phyloP scores from a whole-genome alignment of 2,797 vertebrate genomes.

The Thripadectes ignobilis region DNA sequence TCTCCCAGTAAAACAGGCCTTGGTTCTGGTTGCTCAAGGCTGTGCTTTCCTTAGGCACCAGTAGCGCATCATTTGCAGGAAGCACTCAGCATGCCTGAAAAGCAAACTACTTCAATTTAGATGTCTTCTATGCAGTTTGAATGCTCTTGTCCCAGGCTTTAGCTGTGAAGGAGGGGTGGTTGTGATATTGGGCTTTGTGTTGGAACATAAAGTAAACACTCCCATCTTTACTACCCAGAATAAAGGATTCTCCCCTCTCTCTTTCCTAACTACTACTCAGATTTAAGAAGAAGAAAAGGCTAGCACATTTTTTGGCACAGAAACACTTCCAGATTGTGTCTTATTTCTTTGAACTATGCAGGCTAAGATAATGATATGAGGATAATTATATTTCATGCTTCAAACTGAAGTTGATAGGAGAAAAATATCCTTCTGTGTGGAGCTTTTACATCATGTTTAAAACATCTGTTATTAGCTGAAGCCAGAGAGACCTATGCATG shows the following conservation, averaged over 20 bases:
- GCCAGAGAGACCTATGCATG: conserved; percentile 57
- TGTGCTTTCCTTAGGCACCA: not conserved
- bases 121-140: not conserved
- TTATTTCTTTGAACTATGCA: conserved; percentile 78
- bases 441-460: conserved; percentile 56
- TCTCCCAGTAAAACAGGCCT: not conserved
- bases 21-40: not conserved
- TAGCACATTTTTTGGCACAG: conserved; percentile 79
- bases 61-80: not conserved
- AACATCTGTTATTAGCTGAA: conserved; percentile 66
- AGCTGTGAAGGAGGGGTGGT: not conserved
- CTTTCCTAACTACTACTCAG: conserved; percentile 1
- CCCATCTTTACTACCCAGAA: not conserved
- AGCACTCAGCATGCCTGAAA: not conserved
- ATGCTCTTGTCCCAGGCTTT: not conserved
- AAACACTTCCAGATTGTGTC: conserved; percentile 79
- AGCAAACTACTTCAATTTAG: not conserved
- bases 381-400: conserved; percentile 78
- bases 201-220: not conserved
- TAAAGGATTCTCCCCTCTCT: conserved; percentile 22
- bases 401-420: conserved; percentile 75
- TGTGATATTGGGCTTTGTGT: not conserved
- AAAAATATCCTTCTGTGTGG: conserved; percentile 67
- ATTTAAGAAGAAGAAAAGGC: conserved; percentile 74
- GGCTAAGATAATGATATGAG: conserved; percentile 78